phyloP scores from a whole-genome alignment of 2,113 vertebrate species.

The Prolemur simus region DNA sequence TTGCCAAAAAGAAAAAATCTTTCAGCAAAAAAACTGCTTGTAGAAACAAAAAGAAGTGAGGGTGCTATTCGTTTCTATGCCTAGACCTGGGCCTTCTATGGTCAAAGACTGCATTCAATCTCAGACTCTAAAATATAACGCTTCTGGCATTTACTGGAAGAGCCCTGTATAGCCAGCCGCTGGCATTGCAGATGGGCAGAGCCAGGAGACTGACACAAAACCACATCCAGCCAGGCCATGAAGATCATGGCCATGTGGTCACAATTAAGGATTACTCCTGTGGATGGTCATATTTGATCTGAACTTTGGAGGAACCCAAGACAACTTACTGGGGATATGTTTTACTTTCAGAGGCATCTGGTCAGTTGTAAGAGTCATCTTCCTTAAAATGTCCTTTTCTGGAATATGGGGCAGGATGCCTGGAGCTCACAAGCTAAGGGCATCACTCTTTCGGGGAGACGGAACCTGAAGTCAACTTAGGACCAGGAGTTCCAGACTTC shows the following conservation, averaged over 20 bases:
- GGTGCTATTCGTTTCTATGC: neutral
- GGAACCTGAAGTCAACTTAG: neutral
- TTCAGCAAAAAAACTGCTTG: neutral
- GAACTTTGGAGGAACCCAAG: neutral
- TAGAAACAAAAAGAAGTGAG: neutral
- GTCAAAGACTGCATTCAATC: neutral
- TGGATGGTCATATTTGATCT: neutral
- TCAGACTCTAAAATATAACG: neutral
- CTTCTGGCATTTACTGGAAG: neutral
- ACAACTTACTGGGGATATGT: neutral
- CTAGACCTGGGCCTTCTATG: neutral
- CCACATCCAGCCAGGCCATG: neutral
- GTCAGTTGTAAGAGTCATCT: neutral
- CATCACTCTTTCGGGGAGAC: neutral
- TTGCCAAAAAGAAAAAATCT: neutral
- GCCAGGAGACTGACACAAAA: neutral
- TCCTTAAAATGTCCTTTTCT: neutral
- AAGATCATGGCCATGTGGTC: accelerated
- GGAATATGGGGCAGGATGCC: neutral
- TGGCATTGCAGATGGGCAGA: neutral
- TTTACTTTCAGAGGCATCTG: neutral
- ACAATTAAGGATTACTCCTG: neutral
- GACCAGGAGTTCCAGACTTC: neutral
- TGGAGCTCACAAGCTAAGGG: neutral
- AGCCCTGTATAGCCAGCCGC: neutral